A percentile compares a stretch with the other conserved stretches of the same genome.
Evolutionary conservation across 2,113 vertebrate genomes (phyloP).

Genomic region (Pomatorhinus ruficollis): DNA sequence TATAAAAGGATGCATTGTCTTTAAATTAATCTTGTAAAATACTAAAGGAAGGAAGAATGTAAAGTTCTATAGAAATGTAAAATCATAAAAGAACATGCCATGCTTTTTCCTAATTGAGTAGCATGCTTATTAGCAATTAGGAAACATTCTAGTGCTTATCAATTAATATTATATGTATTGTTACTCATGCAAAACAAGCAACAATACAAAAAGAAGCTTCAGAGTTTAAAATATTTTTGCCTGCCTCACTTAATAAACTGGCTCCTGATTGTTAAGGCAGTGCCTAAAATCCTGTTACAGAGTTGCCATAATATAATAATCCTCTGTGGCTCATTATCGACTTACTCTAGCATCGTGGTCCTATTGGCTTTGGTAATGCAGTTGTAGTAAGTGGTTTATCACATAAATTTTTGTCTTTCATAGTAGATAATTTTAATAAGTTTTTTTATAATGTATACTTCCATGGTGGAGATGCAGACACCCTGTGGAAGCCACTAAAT

Average conservation of each 20-base stretch:
- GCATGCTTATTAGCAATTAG: not conserved
- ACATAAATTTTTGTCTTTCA: not conserved
- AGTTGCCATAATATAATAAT: constrained; percentile 13
- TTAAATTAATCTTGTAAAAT: not conserved
- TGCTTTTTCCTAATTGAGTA: not conserved
- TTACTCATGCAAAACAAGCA: not conserved
- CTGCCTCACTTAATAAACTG: not conserved
- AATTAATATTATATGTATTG: not conserved
- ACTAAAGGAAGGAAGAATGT: not conserved
- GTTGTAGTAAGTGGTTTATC: not conserved
- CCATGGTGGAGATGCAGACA: not conserved
- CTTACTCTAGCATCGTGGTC: not conserved
- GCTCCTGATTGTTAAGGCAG: not conserved
- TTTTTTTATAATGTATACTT: not conserved
- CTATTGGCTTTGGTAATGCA: not conserved
- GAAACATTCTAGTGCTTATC: not conserved
- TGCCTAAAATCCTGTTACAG: constrained; percentile 33
- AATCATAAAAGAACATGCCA: not conserved
- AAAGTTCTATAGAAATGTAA: not conserved
- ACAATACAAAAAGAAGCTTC: not conserved
- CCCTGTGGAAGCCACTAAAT: not conserved
- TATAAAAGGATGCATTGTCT: not conserved
- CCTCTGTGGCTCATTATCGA: constrained; percentile 12
- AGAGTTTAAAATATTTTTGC: not conserved
- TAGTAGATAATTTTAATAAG: not conserved